Conservation (phyloP, 2,888 invertebrate genomes). For the Odontomyia ornata region DNA sequence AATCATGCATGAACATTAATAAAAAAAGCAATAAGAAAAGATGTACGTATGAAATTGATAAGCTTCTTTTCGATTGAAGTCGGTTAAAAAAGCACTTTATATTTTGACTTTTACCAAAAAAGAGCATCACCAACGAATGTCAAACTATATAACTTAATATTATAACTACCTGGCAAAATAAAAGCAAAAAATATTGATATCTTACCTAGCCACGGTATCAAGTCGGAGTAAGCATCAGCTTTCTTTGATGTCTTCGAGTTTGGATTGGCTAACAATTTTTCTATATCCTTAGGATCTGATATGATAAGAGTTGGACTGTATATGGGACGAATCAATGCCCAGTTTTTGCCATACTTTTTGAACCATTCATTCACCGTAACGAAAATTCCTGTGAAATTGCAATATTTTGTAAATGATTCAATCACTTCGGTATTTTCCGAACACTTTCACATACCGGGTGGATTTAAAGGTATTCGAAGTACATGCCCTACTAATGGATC, state of each 20-base stretch:
- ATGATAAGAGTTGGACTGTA: slow-evolving; percentile 5
- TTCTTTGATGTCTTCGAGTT: slow-evolving; percentile 54
- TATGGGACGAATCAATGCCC: slow-evolving; percentile 2
- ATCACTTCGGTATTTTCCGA: too few relatives aligned
- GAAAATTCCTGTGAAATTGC: slow-evolving; percentile 41
- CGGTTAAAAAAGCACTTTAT: too few relatives aligned
- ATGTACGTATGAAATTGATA: too few relatives aligned
- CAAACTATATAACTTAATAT: too few relatives aligned
- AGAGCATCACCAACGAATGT: too few relatives aligned
- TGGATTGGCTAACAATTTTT: slow-evolving; percentile 34
- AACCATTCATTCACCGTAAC: not conserved
- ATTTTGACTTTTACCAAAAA: too few relatives aligned
- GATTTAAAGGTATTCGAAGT: slow-evolving; percentile 12
- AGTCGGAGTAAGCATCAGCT: slow-evolving; percentile 55
- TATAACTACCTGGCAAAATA: too few relatives aligned
- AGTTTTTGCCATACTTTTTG: slow-evolving; percentile 28
- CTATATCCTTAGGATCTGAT: slow-evolving; percentile 23
- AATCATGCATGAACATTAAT: too few relatives aligned
- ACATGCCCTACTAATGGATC: slow-evolving; percentile 33
- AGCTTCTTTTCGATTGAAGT: too few relatives aligned
- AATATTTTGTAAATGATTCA: too few relatives aligned
- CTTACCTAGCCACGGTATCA: slow-evolving; percentile 59
- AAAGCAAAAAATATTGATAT: too few relatives aligned
- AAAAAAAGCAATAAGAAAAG: too few relatives aligned
- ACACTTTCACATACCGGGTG: slow-evolving; percentile 36